Conservation (phyloP, 2,888 invertebrate genomes). For the Ametastegia equiseti region DNA sequence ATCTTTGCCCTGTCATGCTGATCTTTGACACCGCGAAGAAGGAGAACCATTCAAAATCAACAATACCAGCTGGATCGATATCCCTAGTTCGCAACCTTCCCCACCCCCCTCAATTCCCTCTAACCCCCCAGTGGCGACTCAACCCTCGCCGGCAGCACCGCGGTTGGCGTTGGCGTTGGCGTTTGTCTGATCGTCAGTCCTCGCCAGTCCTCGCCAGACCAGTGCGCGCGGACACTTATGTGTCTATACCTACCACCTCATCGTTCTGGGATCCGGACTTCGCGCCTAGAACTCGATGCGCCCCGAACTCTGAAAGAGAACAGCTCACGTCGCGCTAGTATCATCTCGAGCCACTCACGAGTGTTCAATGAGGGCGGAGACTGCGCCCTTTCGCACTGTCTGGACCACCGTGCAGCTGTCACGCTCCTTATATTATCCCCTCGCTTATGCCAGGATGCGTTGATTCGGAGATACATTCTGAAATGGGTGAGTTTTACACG, state of each 20-base stretch:
- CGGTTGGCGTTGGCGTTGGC: neutral
- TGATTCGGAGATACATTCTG: neutral
- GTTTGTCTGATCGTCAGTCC: neutral
- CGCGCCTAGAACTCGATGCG: conserved; percentile 1
- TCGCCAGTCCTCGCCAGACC: conserved; percentile 4
- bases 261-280: conserved; percentile 17
- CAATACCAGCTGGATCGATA: conserved; percentile 57
- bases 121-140: conserved; percentile 40
- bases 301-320: neutral
- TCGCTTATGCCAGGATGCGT: conserved; percentile 4
- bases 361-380: conserved; percentile 64
- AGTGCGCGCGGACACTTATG: conserved; percentile 16
- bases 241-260: conserved; percentile 5
- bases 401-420: conserved; percentile 32
- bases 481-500: conserved; percentile 15
- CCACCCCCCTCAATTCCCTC: conserved; percentile 49
- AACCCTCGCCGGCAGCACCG: conserved; percentile 28
- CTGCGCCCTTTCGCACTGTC: conserved; percentile 59
- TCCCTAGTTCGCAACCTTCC: conserved; percentile 48
- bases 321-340: neutral
- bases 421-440: neutral
- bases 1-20: neutral
- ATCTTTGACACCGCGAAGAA: conserved; percentile 23
- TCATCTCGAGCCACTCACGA: too few relatives aligned
- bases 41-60: conserved; percentile 51